A percentile compares a stretch with the other conserved stretches of the same genome.
These are phyloP conservation scores for Ptilonorhynchus violaceus DNA, from an alignment of 2,113 vertebrate genomes.

Conservation along the genomic window DNA sequence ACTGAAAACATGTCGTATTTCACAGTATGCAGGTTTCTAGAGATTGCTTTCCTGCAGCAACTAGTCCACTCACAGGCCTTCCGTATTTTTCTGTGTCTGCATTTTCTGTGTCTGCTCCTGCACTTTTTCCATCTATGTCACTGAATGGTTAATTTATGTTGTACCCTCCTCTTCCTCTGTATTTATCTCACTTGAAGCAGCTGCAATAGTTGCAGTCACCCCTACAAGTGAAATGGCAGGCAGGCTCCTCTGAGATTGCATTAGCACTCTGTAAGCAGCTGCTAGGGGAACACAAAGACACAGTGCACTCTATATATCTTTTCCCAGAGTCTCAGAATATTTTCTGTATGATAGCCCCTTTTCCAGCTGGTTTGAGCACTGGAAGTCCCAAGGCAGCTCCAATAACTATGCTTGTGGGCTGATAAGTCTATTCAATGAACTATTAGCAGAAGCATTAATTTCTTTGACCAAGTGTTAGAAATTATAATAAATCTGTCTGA, in stretches of 20 bases:
- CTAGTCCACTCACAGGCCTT: not conserved
- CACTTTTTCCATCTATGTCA: not conserved
- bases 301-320: not conserved
- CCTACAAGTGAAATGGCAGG: constrained; percentile 20
- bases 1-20: not conserved
- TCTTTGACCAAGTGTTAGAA: not conserved
- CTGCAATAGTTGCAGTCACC: not conserved
- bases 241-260: not conserved
- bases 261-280: constrained; percentile 30
- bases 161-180: not conserved
- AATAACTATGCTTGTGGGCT: not conserved
- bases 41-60: not conserved
- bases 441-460: not conserved
- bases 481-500: not conserved
- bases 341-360: constrained; percentile 27
- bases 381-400: not conserved
- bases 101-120: not conserved
- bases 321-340: constrained; percentile 42
- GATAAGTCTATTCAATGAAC: not conserved
- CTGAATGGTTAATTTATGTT: not conserved
- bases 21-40: not conserved
- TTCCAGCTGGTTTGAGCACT: constrained; percentile 15
- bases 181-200: not conserved
- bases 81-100: not conserved
- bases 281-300: constrained; percentile 3